phyloP scores from a whole-genome alignment of 2,797 vertebrate species.

The Scolopax bukidnonensis region DNA sequence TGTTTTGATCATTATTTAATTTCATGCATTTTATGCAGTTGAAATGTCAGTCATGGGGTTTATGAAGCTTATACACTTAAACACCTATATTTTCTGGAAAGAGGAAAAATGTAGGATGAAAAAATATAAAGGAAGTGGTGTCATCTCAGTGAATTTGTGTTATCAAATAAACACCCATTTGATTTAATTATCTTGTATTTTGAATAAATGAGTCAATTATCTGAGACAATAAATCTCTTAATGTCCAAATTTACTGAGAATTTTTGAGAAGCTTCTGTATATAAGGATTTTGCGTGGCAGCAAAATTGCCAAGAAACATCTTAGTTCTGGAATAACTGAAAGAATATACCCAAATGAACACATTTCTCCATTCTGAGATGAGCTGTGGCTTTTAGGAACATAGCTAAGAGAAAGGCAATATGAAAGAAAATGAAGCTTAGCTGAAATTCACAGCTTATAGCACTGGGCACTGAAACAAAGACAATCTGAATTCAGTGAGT shows the following conservation, averaged over 20 bases:
- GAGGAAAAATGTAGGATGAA: neutral
- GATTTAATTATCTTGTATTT: neutral
- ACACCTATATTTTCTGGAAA: neutral
- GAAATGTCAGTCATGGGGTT: neutral
- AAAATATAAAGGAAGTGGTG: neutral
- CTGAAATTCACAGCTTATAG: neutral
- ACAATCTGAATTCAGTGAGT: neutral
- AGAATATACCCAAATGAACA: neutral
- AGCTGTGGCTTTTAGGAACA: neutral
- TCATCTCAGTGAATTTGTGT: neutral
- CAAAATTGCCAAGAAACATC: neutral
- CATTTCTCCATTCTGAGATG: neutral
- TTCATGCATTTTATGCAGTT: neutral
- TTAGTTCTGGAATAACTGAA: neutral
- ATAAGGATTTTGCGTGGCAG: neutral
- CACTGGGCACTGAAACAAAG: neutral
- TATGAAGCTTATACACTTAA: neutral
- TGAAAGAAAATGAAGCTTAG: neutral
- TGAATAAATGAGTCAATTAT: neutral
- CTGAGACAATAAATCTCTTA: neutral
- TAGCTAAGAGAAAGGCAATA: neutral
- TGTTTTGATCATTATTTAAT: constrained; percentile 7
- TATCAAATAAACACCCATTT: neutral
- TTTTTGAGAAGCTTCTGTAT: neutral
- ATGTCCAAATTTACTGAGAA: neutral